phyloP scores from a whole-genome alignment of 2,113 vertebrate species.

The Anguilla rostrata region DNA sequence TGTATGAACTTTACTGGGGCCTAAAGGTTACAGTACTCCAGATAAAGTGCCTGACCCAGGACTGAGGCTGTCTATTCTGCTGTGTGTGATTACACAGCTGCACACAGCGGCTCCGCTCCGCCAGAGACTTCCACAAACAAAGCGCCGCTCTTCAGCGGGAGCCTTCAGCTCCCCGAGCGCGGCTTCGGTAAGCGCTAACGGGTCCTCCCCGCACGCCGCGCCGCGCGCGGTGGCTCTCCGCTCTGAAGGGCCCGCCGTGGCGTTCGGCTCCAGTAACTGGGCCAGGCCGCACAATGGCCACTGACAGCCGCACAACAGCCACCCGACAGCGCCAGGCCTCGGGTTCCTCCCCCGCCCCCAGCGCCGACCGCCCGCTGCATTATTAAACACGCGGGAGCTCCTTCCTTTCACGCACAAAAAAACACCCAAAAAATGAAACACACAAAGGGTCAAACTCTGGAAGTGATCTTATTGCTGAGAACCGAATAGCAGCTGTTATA shows the following conservation, averaged over 20 bases:
- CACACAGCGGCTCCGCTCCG: neutral
- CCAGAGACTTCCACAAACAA: neutral
- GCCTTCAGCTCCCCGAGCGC: neutral
- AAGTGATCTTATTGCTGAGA: neutral
- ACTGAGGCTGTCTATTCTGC: too few relatives aligned
- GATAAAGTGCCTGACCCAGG: too few relatives aligned
- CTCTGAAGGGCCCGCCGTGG: slow-evolving; percentile 39
- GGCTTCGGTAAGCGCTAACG: neutral
- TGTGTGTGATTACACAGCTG: too few relatives aligned
- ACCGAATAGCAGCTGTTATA: neutral
- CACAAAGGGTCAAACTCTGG: neutral
- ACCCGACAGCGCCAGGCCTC: neutral
- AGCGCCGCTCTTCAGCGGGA: neutral
- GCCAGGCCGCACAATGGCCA: slow-evolving; percentile 39
- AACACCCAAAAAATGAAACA: neutral
- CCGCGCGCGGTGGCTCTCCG: neutral
- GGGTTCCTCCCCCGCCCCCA: neutral
- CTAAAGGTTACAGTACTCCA: too few relatives aligned
- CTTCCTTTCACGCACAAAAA: neutral
- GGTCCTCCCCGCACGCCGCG: too few relatives aligned
- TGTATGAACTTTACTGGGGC: too few relatives aligned
- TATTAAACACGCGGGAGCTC: neutral
- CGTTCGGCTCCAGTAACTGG: slow-evolving; percentile 64
- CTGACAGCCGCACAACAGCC: neutral
- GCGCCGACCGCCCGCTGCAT: neutral